Evolutionary conservation across 2,113 vertebrate species (phyloP).

Genomic region (Trinectes maculatus): DNA sequence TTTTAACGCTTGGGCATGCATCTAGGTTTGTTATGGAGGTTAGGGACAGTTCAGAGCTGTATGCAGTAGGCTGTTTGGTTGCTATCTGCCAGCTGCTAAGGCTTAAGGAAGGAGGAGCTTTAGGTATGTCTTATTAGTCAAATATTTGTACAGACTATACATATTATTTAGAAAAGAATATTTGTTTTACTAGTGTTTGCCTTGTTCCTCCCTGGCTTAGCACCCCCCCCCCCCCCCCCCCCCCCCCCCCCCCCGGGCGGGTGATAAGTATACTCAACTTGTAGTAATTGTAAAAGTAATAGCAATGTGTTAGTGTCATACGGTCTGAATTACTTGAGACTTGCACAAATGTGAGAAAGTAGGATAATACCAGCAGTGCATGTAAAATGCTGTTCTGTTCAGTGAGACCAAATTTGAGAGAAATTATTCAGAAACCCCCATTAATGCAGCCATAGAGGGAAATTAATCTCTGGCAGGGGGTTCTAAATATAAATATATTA

Average conservation of each 20-base stretch:
- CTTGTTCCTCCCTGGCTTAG: neutral
- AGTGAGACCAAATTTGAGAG: neutral
- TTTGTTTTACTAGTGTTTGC: constrained; percentile 1
- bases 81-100: neutral
- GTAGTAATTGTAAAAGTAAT: neutral
- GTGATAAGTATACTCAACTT: neutral
- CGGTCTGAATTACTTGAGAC: neutral
- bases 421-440: constrained; percentile 11
- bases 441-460: neutral
- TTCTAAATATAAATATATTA: no score
- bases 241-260: neutral
- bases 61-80: neutral
- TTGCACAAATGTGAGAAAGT: neutral
- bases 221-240: no score
- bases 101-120: neutral
- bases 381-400: constrained; percentile 3
- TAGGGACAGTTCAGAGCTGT: constrained; percentile 30
- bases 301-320: neutral
- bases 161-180: constrained; percentile 12
- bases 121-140: neutral
- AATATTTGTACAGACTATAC: constrained; percentile 12
- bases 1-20: neutral
- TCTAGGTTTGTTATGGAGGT: constrained; percentile 29
- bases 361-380: neutral
- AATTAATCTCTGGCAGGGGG: neutral